A percentile compares a stretch with the other conserved stretches of the same genome.
These are phyloP conservation scores for Diplolepis rosae DNA, from an alignment of 2,888 invertebrate species.

Conservation along the genomic window DNA sequence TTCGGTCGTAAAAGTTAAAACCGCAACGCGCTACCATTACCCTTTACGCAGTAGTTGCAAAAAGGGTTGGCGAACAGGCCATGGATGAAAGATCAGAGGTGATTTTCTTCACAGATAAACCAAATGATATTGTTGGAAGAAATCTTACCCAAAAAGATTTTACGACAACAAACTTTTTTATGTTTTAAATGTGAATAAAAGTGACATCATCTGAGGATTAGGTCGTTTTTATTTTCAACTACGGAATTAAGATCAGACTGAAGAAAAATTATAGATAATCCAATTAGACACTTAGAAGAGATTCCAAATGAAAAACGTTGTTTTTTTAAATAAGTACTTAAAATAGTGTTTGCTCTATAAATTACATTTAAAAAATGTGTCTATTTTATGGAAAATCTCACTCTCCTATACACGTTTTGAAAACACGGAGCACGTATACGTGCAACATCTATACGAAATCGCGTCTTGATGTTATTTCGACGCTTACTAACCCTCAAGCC, in stretches of 20 bases:
- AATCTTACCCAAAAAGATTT: not conserved
- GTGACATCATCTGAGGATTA: too few relatives aligned
- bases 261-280: too few relatives aligned
- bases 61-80: conserved; percentile 42
- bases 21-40: conserved; percentile 63
- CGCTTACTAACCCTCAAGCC: conserved; percentile 59
- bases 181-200: too few relatives aligned
- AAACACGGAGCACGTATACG: conserved; percentile 1
- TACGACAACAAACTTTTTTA: not conserved
- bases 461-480: conserved; percentile 59
- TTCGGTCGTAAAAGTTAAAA: conserved; percentile 68
- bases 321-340: too few relatives aligned
- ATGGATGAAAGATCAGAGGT: conserved; percentile 26
- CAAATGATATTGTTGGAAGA: not conserved
- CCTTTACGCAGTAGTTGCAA: conserved; percentile 50
- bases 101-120: conserved; percentile 21
- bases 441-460: conserved; percentile 24
- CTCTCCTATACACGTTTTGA: not conserved
- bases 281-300: too few relatives aligned
- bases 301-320: too few relatives aligned
- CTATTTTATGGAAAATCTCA: conserved; percentile 35
- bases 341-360: not conserved
- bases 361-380: conserved; percentile 12
- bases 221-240: too few relatives aligned
- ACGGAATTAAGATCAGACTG: too few relatives aligned